Conservation (phyloP, 2,113 vertebrate genomes). For the Oryctolagus cuniculus region DNA sequence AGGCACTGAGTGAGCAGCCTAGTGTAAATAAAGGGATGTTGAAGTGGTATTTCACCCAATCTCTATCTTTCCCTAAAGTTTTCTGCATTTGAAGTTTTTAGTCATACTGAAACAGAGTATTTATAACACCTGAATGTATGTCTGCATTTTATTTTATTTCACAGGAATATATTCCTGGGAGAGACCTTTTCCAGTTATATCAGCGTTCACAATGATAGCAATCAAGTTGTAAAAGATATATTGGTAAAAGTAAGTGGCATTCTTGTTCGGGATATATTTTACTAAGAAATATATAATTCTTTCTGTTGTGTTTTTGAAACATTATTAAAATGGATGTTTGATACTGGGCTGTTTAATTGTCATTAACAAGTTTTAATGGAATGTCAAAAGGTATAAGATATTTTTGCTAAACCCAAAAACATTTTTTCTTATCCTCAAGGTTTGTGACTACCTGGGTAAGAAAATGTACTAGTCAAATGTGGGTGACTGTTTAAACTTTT, state of each 20-base stretch:
- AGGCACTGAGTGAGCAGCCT: neutral
- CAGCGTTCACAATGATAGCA: slow-evolving; percentile 99
- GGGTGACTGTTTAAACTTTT: neutral
- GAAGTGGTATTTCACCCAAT: neutral
- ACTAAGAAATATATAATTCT: neutral
- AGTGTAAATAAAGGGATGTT: neutral
- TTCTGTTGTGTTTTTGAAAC: neutral
- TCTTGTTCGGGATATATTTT: neutral
- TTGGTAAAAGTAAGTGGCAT: slow-evolving; percentile 94
- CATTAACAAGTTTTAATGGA: slow-evolving; percentile 36
- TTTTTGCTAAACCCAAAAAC: neutral
- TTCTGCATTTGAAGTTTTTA: slow-evolving; percentile 56
- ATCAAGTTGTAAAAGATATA: slow-evolving; percentile 97
- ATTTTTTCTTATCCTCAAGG: slow-evolving; percentile 39
- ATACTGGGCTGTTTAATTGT: slow-evolving; percentile 36
- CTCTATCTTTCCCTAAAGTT: neutral
- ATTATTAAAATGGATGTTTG: slow-evolving; percentile 41
- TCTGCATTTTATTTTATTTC: slow-evolving; percentile 57
- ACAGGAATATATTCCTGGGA: slow-evolving; percentile 98
- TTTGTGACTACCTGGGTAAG: slow-evolving; percentile 13
- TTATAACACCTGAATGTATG: slow-evolving; percentile 40
- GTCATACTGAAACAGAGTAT: neutral
- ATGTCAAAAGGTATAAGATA: neutral
- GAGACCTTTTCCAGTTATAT: slow-evolving; percentile 99
- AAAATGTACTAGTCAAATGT: slow-evolving; percentile 27